Evolutionary conservation across 2,888 invertebrate species (phyloP).

Genomic region (Octodonta nipae): DNA sequence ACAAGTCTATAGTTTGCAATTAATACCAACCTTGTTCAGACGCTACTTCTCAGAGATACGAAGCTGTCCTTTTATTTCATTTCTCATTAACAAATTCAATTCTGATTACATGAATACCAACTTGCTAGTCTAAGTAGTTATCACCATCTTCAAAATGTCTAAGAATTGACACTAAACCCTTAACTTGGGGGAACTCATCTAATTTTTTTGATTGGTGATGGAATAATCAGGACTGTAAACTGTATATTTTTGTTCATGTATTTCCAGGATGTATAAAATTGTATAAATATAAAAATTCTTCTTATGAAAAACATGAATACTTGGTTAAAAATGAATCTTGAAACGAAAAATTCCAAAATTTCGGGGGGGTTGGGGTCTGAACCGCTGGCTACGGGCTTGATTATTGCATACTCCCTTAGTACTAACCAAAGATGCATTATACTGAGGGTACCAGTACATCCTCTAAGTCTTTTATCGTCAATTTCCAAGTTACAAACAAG

Average conservation of each 20-base stretch:
- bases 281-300: no score
- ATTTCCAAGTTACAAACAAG: conserved; percentile 98
- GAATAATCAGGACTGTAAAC: no score
- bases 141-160: conserved; percentile 91
- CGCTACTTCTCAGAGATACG: conserved; percentile 96
- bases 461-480: conserved; percentile 83
- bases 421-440: conserved; percentile 90
- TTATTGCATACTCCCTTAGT: conserved; percentile 89
- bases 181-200: conserved; percentile 81
- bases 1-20: no score
- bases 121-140: conserved; percentile 94
- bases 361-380: conserved; percentile 90
- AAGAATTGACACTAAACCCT: conserved; percentile 91
- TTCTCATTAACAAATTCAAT: conserved; percentile 94
- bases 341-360: no score
- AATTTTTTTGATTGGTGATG: no score
- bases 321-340: no score
- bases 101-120: conserved; percentile 91
- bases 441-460: conserved; percentile 98
- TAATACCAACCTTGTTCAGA: conserved; percentile 98
- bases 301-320: no score
- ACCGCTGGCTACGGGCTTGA: conserved; percentile 95
- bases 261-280: no score
- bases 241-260: no score
- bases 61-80: conserved; percentile 88